phyloP scores from a whole-genome alignment of 2,113 vertebrate species.

The Zingel zingel region DNA sequence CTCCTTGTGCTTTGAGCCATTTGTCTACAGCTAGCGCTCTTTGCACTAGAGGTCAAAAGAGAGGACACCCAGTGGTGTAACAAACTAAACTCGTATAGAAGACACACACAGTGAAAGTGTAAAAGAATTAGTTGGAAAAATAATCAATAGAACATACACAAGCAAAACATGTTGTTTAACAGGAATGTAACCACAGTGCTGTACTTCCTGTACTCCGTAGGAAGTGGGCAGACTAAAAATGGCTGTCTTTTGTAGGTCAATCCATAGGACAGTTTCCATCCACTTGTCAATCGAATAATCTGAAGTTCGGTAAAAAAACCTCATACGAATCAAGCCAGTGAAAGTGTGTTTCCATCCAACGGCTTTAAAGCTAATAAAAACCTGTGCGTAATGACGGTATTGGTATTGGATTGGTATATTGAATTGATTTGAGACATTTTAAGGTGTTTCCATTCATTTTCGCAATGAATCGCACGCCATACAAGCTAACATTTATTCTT shows the following conservation, averaged over 20 bases:
- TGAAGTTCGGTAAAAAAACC: too few relatives aligned
- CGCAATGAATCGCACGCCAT: too few relatives aligned
- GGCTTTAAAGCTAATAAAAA: too few relatives aligned
- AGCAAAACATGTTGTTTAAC: not conserved
- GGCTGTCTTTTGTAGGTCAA: not conserved
- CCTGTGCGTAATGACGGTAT: too few relatives aligned
- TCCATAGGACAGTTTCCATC: too few relatives aligned
- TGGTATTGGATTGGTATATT: too few relatives aligned
- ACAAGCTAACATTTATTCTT: too few relatives aligned
- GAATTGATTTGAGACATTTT: too few relatives aligned
- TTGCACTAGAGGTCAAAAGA: slow-evolving; percentile 35
- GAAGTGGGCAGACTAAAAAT: slow-evolving; percentile 12
- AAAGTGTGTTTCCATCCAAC: too few relatives aligned
- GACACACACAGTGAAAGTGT: not conserved
- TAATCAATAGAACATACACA: slow-evolving; percentile 2
- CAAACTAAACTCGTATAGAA: slow-evolving; percentile 7
- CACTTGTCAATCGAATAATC: too few relatives aligned
- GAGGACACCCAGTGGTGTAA: not conserved
- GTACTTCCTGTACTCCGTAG: not conserved
- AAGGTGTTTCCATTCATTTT: too few relatives aligned
- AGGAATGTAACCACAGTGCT: slow-evolving; percentile 20
- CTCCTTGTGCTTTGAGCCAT: slow-evolving; percentile 41
- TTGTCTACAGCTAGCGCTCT: slow-evolving; percentile 24
- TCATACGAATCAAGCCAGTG: too few relatives aligned
- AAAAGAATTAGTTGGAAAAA: not conserved